Evolutionary conservation across 2,113 vertebrate species (phyloP).

Genomic region (Hydropotes inermis): DNA sequence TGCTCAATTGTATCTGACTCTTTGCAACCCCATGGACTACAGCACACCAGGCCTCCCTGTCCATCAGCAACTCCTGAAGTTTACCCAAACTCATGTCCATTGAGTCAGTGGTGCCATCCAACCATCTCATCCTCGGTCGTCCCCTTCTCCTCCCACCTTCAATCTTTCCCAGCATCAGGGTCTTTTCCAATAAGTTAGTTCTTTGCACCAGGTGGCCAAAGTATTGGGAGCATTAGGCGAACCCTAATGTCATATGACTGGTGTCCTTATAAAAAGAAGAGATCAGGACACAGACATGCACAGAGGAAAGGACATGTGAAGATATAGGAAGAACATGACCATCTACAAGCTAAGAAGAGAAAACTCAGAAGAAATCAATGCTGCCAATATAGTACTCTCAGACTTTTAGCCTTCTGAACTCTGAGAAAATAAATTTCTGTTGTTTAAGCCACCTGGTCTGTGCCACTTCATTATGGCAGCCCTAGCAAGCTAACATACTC

Average conservation of each 20-base stretch:
- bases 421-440: background rate
- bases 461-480: background rate
- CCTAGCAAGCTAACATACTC: background rate
- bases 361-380: background rate
- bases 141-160: background rate
- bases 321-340: background rate
- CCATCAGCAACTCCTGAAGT: background rate
- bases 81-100: background rate
- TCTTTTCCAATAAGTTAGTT: background rate
- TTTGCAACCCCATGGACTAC: background rate
- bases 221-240: background rate
- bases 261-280: background rate
- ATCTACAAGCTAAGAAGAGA: background rate
- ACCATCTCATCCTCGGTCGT: accelerated
- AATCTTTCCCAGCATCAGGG: background rate
- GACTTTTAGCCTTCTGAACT: background rate
- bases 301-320: background rate
- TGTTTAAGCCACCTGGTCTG: background rate
- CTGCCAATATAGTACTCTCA: background rate
- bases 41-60: background rate
- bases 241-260: background rate
- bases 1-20: accelerated
- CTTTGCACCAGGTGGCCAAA: background rate
- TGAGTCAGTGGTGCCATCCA: background rate
- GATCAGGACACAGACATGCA: background rate